Percentiles rank a stretch among this genome's conserved stretches.
Conservation (phyloP, 1,140 invertebrate genomes). For the Eulimnadia texana region DNA sequence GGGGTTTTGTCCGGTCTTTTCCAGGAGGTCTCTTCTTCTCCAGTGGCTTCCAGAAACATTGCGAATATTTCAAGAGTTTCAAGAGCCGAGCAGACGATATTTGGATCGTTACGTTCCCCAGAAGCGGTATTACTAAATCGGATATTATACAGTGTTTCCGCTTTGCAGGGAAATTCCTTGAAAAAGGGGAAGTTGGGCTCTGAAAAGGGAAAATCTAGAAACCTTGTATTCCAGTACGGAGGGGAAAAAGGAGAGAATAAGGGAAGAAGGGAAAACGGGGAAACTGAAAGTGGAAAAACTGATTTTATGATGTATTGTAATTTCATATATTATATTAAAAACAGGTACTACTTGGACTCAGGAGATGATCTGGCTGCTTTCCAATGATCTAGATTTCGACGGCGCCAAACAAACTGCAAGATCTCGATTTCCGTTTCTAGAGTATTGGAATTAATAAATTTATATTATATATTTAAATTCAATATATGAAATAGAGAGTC, state of each 20-base stretch:
- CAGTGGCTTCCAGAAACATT: conserved; percentile 24
- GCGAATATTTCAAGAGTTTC: not conserved
- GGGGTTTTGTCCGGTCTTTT: not conserved
- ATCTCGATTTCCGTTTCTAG: conserved; percentile 40
- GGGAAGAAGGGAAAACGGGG: too few relatives aligned
- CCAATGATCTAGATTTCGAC: conserved; percentile 59
- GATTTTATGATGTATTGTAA: not conserved
- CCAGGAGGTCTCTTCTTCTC: conserved; percentile 19
- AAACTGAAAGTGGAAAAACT: conserved; percentile 45
- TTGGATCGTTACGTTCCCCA: conserved; percentile 2
- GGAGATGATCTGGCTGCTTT: conserved; percentile 75
- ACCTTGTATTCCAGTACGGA: too few relatives aligned
- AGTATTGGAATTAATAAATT: conserved; percentile 29
- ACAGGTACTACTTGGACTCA: conserved; percentile 74
- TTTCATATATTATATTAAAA: not conserved
- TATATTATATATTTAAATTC: not conserved
- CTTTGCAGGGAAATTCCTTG: conserved; percentile 35
- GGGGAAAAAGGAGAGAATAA: too few relatives aligned
- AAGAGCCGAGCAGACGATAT: not conserved
- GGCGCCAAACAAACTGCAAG: conserved; percentile 46
- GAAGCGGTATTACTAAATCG: not conserved
- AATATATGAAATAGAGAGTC: not conserved
- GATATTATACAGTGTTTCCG: not conserved
- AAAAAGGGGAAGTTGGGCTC: too few relatives aligned
- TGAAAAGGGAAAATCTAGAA: too few relatives aligned